These are phyloP conservation scores for Anomalospiza imberbis DNA, from an alignment of 2,797 vertebrate species.

Conservation along the genomic window DNA sequence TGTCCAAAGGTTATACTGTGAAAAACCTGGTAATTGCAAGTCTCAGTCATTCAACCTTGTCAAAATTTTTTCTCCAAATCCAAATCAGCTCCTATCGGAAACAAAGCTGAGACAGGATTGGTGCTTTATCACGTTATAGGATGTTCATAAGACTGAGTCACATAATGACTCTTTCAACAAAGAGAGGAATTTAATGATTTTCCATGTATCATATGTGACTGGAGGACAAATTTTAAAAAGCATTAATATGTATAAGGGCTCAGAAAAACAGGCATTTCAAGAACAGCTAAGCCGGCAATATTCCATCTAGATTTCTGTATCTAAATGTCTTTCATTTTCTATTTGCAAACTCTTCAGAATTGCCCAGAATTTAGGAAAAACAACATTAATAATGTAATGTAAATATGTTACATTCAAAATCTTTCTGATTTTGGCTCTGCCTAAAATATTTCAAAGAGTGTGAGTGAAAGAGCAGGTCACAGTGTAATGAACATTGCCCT, in stretches of 20 bases:
- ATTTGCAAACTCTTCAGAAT: not conserved
- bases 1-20: not conserved
- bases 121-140: not conserved
- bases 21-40: not conserved
- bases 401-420: not conserved
- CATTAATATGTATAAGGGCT: not conserved
- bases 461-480: not conserved
- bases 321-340: not conserved
- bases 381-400: not conserved
- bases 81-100: not conserved
- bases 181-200: not conserved
- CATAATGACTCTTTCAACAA: not conserved
- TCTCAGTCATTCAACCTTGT: no score
- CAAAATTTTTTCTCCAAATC: not conserved
- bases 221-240: not conserved
- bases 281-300: not conserved
- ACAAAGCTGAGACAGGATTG: not conserved
- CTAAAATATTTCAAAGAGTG: not conserved
- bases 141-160: not conserved
- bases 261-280: not conserved
- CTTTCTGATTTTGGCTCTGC: not conserved
- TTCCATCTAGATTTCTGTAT: not conserved
- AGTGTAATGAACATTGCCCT: not conserved
- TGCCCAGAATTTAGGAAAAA: not conserved
- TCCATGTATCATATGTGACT: not conserved